Conservation (phyloP, 2,888 invertebrate species). For the Ptychoptera albimana region DNA sequence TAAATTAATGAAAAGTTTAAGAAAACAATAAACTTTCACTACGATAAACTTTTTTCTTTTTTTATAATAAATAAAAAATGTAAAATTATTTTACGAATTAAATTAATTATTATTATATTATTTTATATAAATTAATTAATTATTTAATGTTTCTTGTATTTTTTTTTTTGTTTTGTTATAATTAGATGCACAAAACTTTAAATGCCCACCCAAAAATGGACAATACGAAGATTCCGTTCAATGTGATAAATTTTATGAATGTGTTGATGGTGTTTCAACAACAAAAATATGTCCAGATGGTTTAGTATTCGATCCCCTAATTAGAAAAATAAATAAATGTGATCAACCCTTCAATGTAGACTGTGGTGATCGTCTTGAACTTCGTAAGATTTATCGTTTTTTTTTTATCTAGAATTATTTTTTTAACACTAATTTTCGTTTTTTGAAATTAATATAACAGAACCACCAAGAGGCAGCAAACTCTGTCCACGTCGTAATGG, state of each 20-base stretch:
- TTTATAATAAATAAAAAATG: background rate
- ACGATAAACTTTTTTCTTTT: background rate
- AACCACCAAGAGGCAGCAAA: conserved; percentile 53
- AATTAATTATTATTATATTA: background rate
- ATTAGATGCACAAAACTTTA: conserved; percentile 35
- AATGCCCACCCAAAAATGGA: conserved; percentile 68
- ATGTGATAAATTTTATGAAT: conserved; percentile 78
- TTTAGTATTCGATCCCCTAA: conserved; percentile 70
- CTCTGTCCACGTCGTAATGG: conserved; percentile 76
- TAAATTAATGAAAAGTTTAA: too few relatives aligned
- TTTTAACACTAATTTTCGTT: background rate
- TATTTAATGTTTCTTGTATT: background rate
- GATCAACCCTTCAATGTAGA: conserved; percentile 87
- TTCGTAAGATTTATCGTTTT: conserved; percentile 73
- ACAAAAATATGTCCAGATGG: conserved; percentile 77
- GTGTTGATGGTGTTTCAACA: conserved; percentile 51
- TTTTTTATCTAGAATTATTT: background rate
- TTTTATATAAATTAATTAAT: conserved; percentile 1
- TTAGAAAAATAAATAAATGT: conserved; percentile 78
- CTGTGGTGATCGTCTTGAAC: conserved; percentile 72
- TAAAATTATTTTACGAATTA: too few relatives aligned
- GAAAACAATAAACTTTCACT: background rate
- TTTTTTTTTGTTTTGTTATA: conserved; percentile 5
- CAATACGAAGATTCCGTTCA: conserved; percentile 64
- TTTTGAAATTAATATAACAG: conserved; percentile 31